Percentiles rank a stretch among this genome's conserved stretches.
These are phyloP conservation scores for Drosophila kurseongensis DNA, from an alignment of 1,140 invertebrate genomes.

Conservation along the genomic window DNA sequence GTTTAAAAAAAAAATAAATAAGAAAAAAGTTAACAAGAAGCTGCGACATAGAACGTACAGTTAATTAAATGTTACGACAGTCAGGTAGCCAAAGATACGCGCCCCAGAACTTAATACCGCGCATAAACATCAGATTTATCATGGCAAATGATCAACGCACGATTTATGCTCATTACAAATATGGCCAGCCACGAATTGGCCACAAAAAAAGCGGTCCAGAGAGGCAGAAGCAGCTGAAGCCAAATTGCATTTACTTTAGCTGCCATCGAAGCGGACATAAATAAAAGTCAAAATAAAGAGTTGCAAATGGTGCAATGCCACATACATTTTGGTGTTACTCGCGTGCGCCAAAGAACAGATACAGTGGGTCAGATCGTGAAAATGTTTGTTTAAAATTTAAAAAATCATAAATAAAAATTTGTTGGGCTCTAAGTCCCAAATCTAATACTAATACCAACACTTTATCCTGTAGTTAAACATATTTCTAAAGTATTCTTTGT, in stretches of 20 bases:
- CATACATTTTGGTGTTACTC: slow-evolving; percentile 50
- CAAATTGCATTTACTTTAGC: slow-evolving; percentile 78
- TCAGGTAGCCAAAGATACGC: slow-evolving; percentile 50
- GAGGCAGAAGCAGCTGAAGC: slow-evolving; percentile 45
- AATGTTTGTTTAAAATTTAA: slow-evolving; percentile 4
- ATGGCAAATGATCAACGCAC: slow-evolving; percentile 82
- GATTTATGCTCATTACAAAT: slow-evolving; percentile 83
- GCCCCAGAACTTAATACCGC: slow-evolving; percentile 69
- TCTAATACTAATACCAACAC: no score
- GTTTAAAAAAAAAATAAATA: background rate
- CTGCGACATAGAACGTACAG: slow-evolving; percentile 37
- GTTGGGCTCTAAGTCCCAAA: no score
- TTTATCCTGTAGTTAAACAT: no score
- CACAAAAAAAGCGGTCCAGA: slow-evolving; percentile 44
- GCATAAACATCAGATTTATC: slow-evolving; percentile 81
- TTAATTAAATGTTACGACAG: slow-evolving; percentile 78
- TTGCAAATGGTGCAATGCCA: slow-evolving; percentile 76
- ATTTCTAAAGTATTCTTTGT: no score
- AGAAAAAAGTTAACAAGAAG: background rate
- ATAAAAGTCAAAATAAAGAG: slow-evolving; percentile 83
- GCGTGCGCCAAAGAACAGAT: slow-evolving; percentile 21
- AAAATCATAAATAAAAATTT: no score
- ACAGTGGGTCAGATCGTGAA: slow-evolving; percentile 16
- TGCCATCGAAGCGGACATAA: slow-evolving; percentile 75
- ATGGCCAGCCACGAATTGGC: slow-evolving; percentile 79